Evolutionary conservation across 2,113 vertebrate species (phyloP), one percentile per base, ranked within the genome.

Genomic region (Elephas maximus): DNA sequence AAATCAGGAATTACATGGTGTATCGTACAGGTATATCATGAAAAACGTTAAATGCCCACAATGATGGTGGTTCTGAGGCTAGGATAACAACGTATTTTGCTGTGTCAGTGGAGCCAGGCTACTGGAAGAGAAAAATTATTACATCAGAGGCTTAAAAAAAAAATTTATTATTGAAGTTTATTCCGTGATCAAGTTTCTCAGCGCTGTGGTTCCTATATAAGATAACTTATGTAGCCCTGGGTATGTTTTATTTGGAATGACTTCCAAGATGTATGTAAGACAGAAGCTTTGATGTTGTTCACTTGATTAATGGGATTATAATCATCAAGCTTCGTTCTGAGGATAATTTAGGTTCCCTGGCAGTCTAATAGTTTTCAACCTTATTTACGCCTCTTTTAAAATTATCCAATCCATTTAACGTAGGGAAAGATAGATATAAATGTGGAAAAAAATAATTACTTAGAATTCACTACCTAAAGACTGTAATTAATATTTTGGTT

Each of bases 121-220:
- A 53, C 11, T 81, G 1, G 12, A 63, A 93, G 24, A 76, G 8
- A 96, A 91, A 60, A 85, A 20, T 30, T 83, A 90, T 94, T 77
- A 5, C 2, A 23, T 45, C 9, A 41, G 9, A 89, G 48, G 53
- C 57, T 89, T 87, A 60, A 44, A 18, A 60, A 1, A 62, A 57
- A 63, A 15, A 90, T 92, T 93, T 51, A 57, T 73, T 41, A 20
- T 6, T n/a, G 65, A 94, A 63, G 71, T 90, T 96, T 67, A 57
- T 81, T 92, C 60, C 76, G 30, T 94, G 69, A 41, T 96, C 63
- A 33, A 5, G 33, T 95, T 97, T 95, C 85, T 37, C 74, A 83
- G n/a, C 33, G 53, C 48, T n/a, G 33, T 82, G 93, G 62, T 90
- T 60, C 44, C 45, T 91, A 0, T 48, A 21, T 65, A 81, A 51